These are phyloP conservation scores for Eulemur rufifrons DNA, from an alignment of 2,113 vertebrate species.

Conservation along the genomic window DNA sequence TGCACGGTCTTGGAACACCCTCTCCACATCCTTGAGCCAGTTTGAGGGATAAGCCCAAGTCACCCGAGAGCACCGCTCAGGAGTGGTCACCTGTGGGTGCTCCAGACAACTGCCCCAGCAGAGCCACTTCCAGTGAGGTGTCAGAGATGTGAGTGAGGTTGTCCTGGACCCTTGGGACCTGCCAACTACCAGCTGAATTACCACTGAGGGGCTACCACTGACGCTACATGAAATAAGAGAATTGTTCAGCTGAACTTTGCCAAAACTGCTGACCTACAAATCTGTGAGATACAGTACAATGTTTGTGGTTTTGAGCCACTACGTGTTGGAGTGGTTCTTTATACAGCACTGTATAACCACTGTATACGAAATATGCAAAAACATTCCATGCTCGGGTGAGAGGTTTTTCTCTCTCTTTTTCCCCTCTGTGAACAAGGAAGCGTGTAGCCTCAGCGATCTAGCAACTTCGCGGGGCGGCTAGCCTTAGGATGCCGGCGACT, in stretches of 20 bases:
- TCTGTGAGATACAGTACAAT: background rate
- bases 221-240: background rate
- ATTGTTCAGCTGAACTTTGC: background rate
- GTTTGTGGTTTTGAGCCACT: background rate
- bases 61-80: background rate
- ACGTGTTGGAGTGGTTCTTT: background rate
- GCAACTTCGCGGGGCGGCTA: background rate
- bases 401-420: background rate
- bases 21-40: background rate
- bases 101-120: background rate
- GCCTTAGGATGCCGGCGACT: background rate
- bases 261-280: background rate
- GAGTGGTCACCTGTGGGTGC: no score
- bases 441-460: fast-evolving
- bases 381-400: background rate
- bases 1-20: no score
- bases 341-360: background rate
- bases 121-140: background rate
- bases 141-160: background rate
- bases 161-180: background rate
- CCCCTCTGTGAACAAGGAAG: background rate
- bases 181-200: background rate
- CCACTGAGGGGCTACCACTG: background rate
- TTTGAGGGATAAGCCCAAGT: background rate
- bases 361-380: background rate